Conservation (phyloP, 92 coral and sea anemone genomes). For the Heteractis magnifica region DNA sequence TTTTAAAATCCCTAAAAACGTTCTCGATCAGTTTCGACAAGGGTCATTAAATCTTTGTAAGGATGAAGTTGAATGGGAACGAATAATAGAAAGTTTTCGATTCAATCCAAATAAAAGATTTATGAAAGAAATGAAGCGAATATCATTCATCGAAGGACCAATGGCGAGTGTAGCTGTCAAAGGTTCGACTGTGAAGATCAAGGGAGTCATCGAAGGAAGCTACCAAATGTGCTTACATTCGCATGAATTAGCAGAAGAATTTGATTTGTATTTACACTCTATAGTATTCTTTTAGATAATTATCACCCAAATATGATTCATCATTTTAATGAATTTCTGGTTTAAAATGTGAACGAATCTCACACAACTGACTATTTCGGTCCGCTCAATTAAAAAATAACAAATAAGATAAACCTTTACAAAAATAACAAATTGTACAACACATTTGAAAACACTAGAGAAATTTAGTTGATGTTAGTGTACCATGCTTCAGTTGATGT, state of each 20-base stretch:
- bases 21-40: background rate
- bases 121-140: background rate
- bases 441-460: too few species aligned
- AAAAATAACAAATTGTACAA: too few species aligned
- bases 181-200: background rate
- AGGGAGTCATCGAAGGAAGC: conserved; percentile 2
- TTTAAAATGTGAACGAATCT: too few species aligned
- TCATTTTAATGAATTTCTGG: too few species aligned
- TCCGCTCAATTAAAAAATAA: too few species aligned
- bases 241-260: conserved; percentile 1
- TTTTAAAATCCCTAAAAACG: conserved; percentile 7
- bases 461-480: background rate
- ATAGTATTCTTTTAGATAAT: background rate
- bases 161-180: conserved; percentile 6
- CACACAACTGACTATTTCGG: too few species aligned
- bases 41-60: background rate
- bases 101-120: background rate
- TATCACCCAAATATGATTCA: background rate
- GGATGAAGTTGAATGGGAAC: background rate
- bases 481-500: background rate
- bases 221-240: conserved; percentile 18
- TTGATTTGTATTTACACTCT: conserved; percentile 12
- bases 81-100: background rate
- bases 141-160: conserved; percentile 14
- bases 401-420: too few species aligned